phyloP scores from a whole-genome alignment of 2,888 invertebrate species.

The Harpalus rufipes region DNA sequence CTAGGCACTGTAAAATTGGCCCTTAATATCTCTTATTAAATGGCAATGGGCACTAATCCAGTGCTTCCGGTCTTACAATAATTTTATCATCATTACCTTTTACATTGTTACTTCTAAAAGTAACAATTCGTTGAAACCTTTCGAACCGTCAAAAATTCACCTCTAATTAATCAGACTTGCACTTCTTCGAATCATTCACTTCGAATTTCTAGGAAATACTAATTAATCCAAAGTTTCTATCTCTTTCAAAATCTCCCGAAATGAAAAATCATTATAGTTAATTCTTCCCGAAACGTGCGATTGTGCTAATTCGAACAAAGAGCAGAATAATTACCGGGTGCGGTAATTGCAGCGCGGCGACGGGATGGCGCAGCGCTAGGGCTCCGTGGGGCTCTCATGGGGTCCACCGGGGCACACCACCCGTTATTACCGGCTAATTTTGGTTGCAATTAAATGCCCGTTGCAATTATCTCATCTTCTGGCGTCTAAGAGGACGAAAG shows the following conservation, averaged over 20 bases:
- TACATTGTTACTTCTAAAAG: background rate
- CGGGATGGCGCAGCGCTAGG: conserved; percentile 17
- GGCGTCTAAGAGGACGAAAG: conserved; percentile 42
- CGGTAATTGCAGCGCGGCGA: conserved; percentile 20
- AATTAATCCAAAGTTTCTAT: background rate
- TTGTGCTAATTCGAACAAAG: conserved; percentile 51
- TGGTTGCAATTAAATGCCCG: conserved; percentile 68
- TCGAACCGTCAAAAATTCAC: background rate
- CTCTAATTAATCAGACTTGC: background rate
- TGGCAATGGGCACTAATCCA: too few relatives aligned
- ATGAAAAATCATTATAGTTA: conserved; percentile 29
- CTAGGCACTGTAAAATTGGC: too few relatives aligned
- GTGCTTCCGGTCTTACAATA: too few relatives aligned
- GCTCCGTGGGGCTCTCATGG: background rate
- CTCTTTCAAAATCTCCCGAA: conserved; percentile 6
- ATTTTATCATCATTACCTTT: background rate
- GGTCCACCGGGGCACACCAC: conserved; percentile 53
- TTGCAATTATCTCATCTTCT: conserved; percentile 65
- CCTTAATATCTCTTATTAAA: too few relatives aligned
- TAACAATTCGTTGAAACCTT: background rate
- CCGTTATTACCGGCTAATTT: conserved; percentile 69
- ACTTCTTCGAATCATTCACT: background rate
- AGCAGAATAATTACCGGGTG: conserved; percentile 33
- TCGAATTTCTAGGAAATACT: background rate
- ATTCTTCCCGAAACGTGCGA: conserved; percentile 33